phyloP scores from a whole-genome alignment of 2,113 vertebrate species.

The Brachypteracias leptosomus region DNA sequence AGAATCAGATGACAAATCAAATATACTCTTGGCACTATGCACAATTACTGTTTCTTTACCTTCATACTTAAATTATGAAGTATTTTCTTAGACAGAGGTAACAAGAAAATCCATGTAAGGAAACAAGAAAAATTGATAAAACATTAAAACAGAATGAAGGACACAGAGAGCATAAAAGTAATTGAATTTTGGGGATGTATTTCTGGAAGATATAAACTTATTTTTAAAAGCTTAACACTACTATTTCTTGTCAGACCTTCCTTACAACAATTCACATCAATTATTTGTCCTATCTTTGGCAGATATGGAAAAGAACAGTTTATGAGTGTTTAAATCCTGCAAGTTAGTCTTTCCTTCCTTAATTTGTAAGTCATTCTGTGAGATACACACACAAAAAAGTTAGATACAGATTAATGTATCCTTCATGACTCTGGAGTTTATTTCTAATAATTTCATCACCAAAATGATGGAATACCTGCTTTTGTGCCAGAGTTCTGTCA shows the following conservation, averaged over 20 bases:
- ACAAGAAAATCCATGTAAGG: background rate
- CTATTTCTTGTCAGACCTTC: background rate
- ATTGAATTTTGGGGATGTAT: background rate
- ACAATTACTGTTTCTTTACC: background rate
- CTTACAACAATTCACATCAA: background rate
- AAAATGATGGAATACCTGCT: slow-evolving; percentile 80
- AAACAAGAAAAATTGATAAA: background rate
- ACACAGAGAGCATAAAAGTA: background rate
- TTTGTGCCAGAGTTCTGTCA: slow-evolving; percentile 97
- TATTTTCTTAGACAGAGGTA: background rate
- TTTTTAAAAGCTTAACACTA: background rate
- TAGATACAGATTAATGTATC: background rate
- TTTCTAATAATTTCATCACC: background rate
- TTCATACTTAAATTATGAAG: background rate
- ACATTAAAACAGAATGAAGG: background rate
- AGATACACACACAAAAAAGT: background rate
- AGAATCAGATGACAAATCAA: background rate
- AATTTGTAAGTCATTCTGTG: background rate
- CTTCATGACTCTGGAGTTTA: background rate
- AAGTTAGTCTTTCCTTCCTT: background rate
- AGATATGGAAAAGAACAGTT: background rate
- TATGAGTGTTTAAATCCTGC: background rate
- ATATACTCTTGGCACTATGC: background rate
- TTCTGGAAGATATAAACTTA: background rate
- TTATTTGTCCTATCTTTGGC: background rate